Percentiles rank a stretch among this genome's conserved stretches.
phyloP scores from a whole-genome alignment of 2,888 invertebrate genomes.

The Trachelus stipa region DNA sequence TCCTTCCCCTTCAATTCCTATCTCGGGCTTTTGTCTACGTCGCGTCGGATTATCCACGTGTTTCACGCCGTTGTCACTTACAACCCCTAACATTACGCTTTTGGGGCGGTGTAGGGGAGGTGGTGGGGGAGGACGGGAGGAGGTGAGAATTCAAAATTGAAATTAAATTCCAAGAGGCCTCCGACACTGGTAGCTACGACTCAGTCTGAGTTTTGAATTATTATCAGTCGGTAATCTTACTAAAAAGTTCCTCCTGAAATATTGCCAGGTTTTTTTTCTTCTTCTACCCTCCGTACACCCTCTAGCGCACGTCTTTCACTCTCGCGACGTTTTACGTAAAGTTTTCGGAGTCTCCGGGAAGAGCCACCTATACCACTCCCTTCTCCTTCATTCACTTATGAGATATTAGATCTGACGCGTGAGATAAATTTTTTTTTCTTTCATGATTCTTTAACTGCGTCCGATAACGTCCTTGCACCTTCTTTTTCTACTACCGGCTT shows the following conservation, averaged over 20 bases:
- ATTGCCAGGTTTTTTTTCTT: constrained; percentile 29
- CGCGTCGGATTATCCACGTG: constrained; percentile 8
- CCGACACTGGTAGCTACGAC: constrained; percentile 21
- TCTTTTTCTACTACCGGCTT: not conserved
- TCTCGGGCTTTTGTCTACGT: not conserved
- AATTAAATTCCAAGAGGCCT: constrained; percentile 47
- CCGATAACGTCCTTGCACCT: not conserved
- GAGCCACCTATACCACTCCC: not conserved
- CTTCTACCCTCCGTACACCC: not conserved
- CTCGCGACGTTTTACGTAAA: not conserved
- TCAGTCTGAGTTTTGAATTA: constrained; percentile 42
- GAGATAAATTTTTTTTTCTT: not conserved
- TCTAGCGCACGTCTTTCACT: not conserved
- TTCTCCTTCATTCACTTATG: not conserved
- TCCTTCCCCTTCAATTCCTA: not conserved
- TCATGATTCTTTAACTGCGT: not conserved
- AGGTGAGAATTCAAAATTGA: constrained; percentile 40
- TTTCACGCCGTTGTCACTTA: constrained; percentile 52
- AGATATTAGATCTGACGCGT: not conserved
- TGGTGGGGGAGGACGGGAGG: constrained; percentile 21
- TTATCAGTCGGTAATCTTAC: constrained; percentile 51
- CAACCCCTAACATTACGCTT: constrained; percentile 35
- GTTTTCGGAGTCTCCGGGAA: not conserved
- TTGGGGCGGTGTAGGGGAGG: not conserved
- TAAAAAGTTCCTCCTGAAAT: constrained; percentile 45